These are phyloP conservation scores for Theristus sp. DNA, from an alignment of 2,888 invertebrate genomes.

Conservation along the genomic window DNA sequence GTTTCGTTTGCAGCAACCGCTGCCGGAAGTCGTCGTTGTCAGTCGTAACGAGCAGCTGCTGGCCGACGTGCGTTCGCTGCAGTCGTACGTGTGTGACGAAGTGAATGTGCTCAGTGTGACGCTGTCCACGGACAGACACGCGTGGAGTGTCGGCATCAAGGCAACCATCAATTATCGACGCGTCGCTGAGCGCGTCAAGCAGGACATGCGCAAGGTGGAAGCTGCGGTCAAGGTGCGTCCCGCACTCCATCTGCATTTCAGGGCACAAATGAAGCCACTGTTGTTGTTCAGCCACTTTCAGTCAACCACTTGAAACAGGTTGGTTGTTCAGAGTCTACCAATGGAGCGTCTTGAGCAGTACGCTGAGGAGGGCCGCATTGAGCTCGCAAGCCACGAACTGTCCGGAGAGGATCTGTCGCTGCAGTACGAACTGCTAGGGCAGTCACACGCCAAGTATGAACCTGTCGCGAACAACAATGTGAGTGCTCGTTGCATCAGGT, in stretches of 20 bases:
- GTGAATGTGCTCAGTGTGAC: constrained; percentile 58
- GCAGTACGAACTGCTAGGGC: background rate
- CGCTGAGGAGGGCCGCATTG: constrained; percentile 49
- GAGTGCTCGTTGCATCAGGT: background rate
- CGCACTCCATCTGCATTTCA: background rate
- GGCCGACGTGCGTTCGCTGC: constrained; percentile 53
- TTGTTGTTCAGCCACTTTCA: background rate
- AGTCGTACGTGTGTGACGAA: constrained; percentile 73
- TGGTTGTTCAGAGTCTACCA: background rate
- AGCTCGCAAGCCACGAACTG: constrained; percentile 54
- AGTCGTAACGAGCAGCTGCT: constrained; percentile 61
- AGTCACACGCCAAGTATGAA: background rate
- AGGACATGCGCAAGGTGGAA: constrained; percentile 68
- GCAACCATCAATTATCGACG: constrained; percentile 88
- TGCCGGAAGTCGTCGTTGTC: constrained; percentile 84
- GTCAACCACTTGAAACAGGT: background rate
- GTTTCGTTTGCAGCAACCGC: constrained; percentile 49
- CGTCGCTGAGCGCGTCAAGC: constrained; percentile 67
- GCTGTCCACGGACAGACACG: constrained; percentile 67
- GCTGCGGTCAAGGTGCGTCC: constrained; percentile 48
- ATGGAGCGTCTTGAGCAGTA: constrained; percentile 45
- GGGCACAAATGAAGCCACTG: background rate
- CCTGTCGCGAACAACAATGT: background rate
- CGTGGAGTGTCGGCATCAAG: constrained; percentile 68
- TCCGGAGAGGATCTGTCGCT: background rate